phyloP scores from a whole-genome alignment of 2,888 invertebrate genomes.

The Cheilosia soror region DNA sequence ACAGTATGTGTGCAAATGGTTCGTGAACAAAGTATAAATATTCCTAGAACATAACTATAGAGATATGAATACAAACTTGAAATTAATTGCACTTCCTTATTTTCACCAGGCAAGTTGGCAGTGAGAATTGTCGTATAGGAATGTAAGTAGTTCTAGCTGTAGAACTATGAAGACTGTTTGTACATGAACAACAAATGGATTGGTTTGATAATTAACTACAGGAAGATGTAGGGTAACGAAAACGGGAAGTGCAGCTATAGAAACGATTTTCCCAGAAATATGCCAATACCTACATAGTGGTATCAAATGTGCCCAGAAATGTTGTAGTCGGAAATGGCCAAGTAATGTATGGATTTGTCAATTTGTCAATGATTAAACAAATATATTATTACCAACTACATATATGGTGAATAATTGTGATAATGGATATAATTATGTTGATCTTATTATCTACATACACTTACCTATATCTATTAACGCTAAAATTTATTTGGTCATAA shows the following conservation, averaged over 20 bases:
- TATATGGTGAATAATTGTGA: too few species aligned
- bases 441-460: too few species aligned
- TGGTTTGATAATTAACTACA: constrained; percentile 28
- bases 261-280: constrained; percentile 11
- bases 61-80: constrained; percentile 52
- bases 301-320: neutral
- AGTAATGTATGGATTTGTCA: constrained; percentile 3
- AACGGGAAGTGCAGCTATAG: constrained; percentile 1
- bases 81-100: constrained; percentile 56
- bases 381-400: neutral
- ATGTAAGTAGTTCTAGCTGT: neutral
- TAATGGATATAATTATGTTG: too few species aligned
- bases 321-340: neutral
- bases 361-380: neutral
- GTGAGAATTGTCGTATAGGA: constrained; percentile 9
- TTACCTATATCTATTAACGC: too few species aligned
- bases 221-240: constrained; percentile 11
- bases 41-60: constrained; percentile 36
- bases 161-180: constrained; percentile 18
- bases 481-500: too few species aligned
- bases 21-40: constrained; percentile 20
- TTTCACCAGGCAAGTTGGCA: constrained; percentile 7
- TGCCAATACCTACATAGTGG: neutral
- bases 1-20: constrained; percentile 4
- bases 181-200: constrained; percentile 47